Base-by-base conservation (phyloP, 2,797 vertebrate genomes). In the Sebastes iracundus region DNA sequence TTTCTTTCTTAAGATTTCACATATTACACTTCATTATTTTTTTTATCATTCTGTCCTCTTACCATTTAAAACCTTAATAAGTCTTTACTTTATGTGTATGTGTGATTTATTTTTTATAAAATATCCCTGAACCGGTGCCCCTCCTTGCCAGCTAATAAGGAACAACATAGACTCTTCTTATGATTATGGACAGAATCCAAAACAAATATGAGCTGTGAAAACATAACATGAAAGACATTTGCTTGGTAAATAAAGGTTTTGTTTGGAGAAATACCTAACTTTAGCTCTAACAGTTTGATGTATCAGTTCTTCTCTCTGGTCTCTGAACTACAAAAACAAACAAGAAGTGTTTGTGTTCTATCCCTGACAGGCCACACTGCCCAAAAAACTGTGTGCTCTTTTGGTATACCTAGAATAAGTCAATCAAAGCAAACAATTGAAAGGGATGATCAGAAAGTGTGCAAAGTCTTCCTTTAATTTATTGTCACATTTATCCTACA, bases 401-500 rank as follows among this genome's bases (percentile, higher is more conserved):
- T 11, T 32, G 46, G 71, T 22, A 38, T 22, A 38, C 20, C 7
- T 8, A 69, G 25, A 81, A 75, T 76, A 75, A 63, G 32, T 69
- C 64, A 64, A 33, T 61, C 42, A 64, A 58, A 72, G 52, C 38
- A 76, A 69, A 64, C 3, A 79, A 0, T 55, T 23, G 33, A 62
- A 70, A 82, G 3, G 67, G 80, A 76, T 42, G 23, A 86, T 65
- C 56, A 53, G 1, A 76, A 65, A 69, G 49, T 14, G 10, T 14
- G 22, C 6, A 18, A 55, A 16, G 49, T 20, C 30, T 35, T 58
- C 12, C 18, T 67, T 81, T 30, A 56, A 42, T 67, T 65, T 83
- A 22, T 55, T 84, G n/a, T 70, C 65, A 58, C 30, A 71, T 80
- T 58, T 61, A 53, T 79, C 58, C 23, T 6, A 79, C 33, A 77